These are phyloP conservation scores for Hypsopygia costalis DNA, from an alignment of 2,888 invertebrate genomes.

Conservation along the genomic window DNA sequence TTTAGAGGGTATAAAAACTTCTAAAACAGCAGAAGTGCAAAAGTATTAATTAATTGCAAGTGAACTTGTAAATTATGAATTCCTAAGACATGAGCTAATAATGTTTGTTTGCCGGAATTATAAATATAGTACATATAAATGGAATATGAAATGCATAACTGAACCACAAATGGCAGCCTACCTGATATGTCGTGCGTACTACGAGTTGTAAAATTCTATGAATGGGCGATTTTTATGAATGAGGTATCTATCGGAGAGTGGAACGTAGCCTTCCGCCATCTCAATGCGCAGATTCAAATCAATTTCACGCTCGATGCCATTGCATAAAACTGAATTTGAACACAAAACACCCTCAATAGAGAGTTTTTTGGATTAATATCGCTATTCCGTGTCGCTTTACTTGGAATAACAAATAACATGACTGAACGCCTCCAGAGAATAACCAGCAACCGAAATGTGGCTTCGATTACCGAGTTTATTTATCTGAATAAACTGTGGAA, in stretches of 20 bases:
- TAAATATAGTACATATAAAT: no score
- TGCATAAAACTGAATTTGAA: conserved; percentile 69
- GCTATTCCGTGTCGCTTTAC: conserved; percentile 43
- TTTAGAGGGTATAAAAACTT: no score
- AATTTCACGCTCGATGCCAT: conserved; percentile 70
- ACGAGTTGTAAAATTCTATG: conserved; percentile 60
- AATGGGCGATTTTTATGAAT: conserved; percentile 53
- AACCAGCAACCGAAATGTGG: conserved; percentile 29
- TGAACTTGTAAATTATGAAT: no score
- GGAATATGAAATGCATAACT: no score
- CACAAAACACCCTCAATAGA: conserved; percentile 44
- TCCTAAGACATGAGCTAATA: no score
- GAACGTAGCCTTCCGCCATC: conserved; percentile 55
- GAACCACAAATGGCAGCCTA: conserved; percentile 52
- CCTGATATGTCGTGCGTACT: conserved; percentile 51
- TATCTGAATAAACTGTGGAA: conserved; percentile 57
- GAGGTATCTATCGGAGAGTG: conserved; percentile 38
- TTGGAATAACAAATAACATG: conserved; percentile 56
- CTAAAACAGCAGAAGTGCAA: no score
- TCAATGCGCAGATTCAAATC: conserved; percentile 49
- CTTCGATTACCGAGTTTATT: conserved; percentile 43
- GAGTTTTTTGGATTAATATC: conserved; percentile 28
- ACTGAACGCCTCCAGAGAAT: conserved; percentile 72
- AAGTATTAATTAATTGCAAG: no score
- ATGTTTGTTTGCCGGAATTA: no score